Evolutionary conservation across 2,888 invertebrate genomes (phyloP), one percentile per base, ranked within the genome.

Genomic region (Alsophila aescularia): DNA sequence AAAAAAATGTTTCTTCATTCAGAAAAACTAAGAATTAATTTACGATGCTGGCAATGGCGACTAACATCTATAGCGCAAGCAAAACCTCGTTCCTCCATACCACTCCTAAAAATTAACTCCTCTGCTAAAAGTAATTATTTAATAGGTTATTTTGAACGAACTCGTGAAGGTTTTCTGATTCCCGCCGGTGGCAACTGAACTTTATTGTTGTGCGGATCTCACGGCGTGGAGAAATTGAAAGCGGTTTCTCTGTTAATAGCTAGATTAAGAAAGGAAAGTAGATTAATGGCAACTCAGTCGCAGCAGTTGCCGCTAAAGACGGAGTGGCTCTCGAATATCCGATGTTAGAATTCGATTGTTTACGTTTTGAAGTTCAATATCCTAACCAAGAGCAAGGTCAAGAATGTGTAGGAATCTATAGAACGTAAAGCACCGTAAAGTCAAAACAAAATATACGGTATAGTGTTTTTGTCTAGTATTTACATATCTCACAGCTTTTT

Each of bases 221-320:
- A 55, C 50, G 55, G 40, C 24, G 13, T 21, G 27, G 49, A 40
- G 45, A 50, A 50, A 55, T 41, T 44, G 35, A 34, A 40, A 49
- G 39, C 42, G 35, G 16, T 48, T 43, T 40, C 40, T 35, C 14
- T 34, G 42, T 24, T 35, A 44, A 31, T 44, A 16, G 34, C n/a
- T 39, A 35, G 42, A 32, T 43, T 27, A 14, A 44, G 24, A 48
- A 52, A 43, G 12, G 53, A 53, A 53, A 53, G 53, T 53, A 31
- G n/a, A 32, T 40, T 36, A 29, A 39, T 41, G 14, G 10, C 15
- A 6, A 18, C 2, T 41, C 39, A 18, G 4, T 4, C 12, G 42
- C 13, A 34, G 4, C 39, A 18, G 4, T 4, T 12, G 42, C 13
- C 24, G 4, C 9, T 10, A 37, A 18, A n/a, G 18, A n/a, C 29